phyloP scores from a whole-genome alignment of 2,888 invertebrate genomes.

The Noctua janthe region DNA sequence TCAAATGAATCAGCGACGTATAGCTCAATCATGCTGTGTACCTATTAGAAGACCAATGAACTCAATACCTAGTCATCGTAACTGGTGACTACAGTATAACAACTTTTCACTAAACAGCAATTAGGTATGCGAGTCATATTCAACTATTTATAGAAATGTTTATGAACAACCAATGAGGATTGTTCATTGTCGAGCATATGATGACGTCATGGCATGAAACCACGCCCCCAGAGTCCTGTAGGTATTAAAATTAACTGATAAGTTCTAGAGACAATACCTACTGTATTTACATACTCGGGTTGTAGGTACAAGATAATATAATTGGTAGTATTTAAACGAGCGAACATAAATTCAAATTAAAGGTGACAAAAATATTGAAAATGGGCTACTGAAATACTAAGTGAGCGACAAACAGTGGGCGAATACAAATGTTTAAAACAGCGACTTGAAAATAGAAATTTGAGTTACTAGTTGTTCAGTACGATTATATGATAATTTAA shows the following conservation, averaged over 20 bases:
- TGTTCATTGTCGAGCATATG: constrained; percentile 8
- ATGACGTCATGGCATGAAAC: constrained; percentile 40
- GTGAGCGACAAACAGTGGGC: no score
- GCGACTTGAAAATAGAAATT: no score
- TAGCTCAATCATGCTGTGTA: not conserved
- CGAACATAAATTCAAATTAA: no score
- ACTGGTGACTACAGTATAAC: no score
- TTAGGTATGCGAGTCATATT: constrained; percentile 26
- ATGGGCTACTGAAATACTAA: no score
- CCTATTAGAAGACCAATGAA: not conserved
- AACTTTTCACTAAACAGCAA: constrained; percentile 12
- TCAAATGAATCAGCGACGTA: not conserved
- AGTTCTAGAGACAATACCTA: constrained; percentile 24
- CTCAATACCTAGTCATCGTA: not conserved
- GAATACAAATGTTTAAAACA: no score
- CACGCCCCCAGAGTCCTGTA: constrained; percentile 56
- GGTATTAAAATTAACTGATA: constrained; percentile 27
- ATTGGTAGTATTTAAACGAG: no score
- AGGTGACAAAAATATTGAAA: no score
- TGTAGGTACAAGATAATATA: not conserved
- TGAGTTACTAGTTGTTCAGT: no score
- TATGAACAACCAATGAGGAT: constrained; percentile 12
- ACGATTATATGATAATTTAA: no score
- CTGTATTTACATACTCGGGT: not conserved
- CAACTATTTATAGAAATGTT: constrained; percentile 9